phyloP scores from a whole-genome alignment of 2,113 vertebrate genomes.

The Athene cunicularia region DNA sequence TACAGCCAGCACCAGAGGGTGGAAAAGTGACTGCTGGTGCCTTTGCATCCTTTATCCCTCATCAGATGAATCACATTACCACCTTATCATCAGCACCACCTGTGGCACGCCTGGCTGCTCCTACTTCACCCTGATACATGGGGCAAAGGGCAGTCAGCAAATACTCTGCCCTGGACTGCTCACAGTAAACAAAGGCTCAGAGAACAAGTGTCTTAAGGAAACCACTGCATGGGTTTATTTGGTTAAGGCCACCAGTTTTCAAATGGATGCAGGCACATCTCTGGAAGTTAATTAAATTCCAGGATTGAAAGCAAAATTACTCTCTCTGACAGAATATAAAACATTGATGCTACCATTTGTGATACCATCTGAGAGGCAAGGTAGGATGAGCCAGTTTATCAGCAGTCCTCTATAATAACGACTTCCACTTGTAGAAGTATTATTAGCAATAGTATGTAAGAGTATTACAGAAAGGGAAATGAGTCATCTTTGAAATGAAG shows the following conservation, averaged over 20 bases:
- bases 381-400: constrained; percentile 23
- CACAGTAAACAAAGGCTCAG: neutral
- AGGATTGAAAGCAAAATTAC: neutral
- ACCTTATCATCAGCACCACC: neutral
- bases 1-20: neutral
- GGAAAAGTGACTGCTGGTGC: neutral
- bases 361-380: neutral
- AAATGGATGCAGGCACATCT: neutral
- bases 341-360: neutral
- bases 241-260: neutral
- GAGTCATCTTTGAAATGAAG: constrained; percentile 23
- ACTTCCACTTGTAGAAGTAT: constrained; percentile 33
- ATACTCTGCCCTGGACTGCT: neutral
- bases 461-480: constrained; percentile 29
- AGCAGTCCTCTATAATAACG: constrained; percentile 2
- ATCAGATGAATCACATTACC: neutral
- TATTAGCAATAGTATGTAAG: neutral
- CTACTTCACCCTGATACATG: accelerated
- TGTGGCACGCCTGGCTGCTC: neutral
- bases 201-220: neutral
- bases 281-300: neutral
- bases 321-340: neutral
- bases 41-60: neutral
- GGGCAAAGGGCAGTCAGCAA: neutral
- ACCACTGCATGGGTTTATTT: neutral